Percentiles rank a stretch among this genome's conserved stretches.
These are phyloP conservation scores for Apodemia zela DNA, from an alignment of 2,888 invertebrate genomes.

Conservation along the genomic window DNA sequence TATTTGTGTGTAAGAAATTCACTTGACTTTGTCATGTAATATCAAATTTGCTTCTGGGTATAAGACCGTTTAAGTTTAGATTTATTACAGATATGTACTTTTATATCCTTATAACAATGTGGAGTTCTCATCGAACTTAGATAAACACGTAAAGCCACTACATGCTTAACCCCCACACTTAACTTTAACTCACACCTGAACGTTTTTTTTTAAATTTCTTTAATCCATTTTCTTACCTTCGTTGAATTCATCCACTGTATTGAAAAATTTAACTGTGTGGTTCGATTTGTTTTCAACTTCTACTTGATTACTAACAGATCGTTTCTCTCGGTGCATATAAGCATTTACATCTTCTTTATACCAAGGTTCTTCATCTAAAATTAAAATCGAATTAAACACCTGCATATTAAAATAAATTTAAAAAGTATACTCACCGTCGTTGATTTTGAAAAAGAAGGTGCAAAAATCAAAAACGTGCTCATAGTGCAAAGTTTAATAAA, in stretches of 20 bases:
- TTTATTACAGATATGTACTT: too few relatives aligned
- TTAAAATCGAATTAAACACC: constrained; percentile 19
- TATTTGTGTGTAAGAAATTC: too few relatives aligned
- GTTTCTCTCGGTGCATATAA: constrained; percentile 38
- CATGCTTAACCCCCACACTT: too few relatives aligned
- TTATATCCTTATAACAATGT: too few relatives aligned
- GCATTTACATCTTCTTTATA: constrained; percentile 34
- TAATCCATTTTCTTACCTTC: constrained; percentile 29
- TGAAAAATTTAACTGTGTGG: constrained; percentile 49
- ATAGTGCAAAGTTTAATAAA: constrained; percentile 47
- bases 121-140: too few relatives aligned
- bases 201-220: too few relatives aligned
- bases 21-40: too few relatives aligned
- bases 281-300: constrained; percentile 39
- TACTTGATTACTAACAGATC: constrained; percentile 43
- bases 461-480: constrained; percentile 36
- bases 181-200: too few relatives aligned
- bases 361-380: constrained; percentile 30
- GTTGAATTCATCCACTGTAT: constrained; percentile 54
- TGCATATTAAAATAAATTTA: neutral
- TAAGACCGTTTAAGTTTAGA: too few relatives aligned
- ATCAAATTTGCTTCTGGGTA: too few relatives aligned
- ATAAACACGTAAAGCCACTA: too few relatives aligned
- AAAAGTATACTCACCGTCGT: constrained; percentile 21
- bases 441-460: constrained; percentile 14